Base-by-base conservation (phyloP, 2,113 vertebrate genomes). In the Aythya baeri region DNA sequence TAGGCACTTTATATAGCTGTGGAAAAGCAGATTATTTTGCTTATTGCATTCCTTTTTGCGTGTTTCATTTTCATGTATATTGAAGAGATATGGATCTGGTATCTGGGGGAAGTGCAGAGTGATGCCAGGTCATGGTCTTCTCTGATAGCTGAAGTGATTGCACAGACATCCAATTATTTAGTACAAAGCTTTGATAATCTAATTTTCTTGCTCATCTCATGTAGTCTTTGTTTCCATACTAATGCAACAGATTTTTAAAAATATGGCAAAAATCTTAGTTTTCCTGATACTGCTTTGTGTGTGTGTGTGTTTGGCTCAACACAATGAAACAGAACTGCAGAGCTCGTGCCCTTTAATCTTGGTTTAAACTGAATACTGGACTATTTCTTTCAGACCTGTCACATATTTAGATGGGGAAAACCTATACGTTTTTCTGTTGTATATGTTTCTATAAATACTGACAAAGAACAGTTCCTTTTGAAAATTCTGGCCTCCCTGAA, bases 141-240 rank as follows among this genome's bases (percentile, higher is more conserved):
- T 96, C 83, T 96, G 88, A 75, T 49, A 87, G 93, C 27, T 57
- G 92, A 96, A 97, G 94, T 96, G 95, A 86, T 94, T 95, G 95
- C 93, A 87, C 61, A 86, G 92, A 58, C 97, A 98, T 94, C 92
- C 95, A 97, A 95, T 98, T 97, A 97, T 94, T 97, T 88, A 95
- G 83, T 81, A 94, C 81, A 96, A 90, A 96, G 86, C 93, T 92
- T 89, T 86, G 96, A 88, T 97, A 97, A 97, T 97, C 92, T 95
- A 72, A 84, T 83, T 97, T 94, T 77, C 91, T 95, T 96, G 80
- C 89, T 76, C 44, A 86, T 88, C 95, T 95, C 65, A 93, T 91
- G 94, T 57, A 95, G 43, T 31, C 85, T 82, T n/a, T 55, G 88
- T 96, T 97, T 97, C 92, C 68, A 94, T 97, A 78, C 63, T 91